These are phyloP conservation scores for Drosophila arizonae DNA, from an alignment of 1,140 invertebrate genomes.

Conservation along the genomic window DNA sequence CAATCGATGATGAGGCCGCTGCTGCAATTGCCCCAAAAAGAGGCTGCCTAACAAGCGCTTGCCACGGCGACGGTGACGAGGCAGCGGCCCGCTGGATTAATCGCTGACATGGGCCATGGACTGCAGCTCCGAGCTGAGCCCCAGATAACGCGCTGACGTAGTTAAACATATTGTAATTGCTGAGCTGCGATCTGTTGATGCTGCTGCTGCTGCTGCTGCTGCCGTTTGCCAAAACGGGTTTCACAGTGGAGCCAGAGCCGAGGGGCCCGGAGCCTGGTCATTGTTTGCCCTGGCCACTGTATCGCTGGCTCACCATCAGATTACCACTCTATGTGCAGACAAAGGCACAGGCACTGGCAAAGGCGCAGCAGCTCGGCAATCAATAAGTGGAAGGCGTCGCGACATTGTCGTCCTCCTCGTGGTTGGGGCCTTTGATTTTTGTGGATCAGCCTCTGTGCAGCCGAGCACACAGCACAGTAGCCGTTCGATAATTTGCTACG, in stretches of 20 bases:
- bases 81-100: constrained; percentile 71
- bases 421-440: constrained; percentile 70
- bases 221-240: constrained; percentile 19
- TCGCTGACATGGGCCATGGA: constrained; percentile 70
- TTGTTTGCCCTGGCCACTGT: constrained; percentile 59
- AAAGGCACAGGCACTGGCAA: constrained; percentile 32
- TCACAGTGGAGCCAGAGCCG: not conserved
- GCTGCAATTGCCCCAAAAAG: constrained; percentile 47
- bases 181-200: constrained; percentile 46
- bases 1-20: constrained; percentile 73
- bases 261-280: constrained; percentile 47
- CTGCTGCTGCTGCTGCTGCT: constrained; percentile 20
- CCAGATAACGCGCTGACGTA: constrained; percentile 76
- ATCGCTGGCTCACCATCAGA: constrained; percentile 77
- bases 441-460: constrained; percentile 58
- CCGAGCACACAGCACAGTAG: constrained; percentile 62
- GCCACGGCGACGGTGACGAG: constrained; percentile 69
- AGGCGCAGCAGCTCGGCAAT: constrained; percentile 42
- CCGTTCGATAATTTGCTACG: constrained; percentile 82
- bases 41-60: constrained; percentile 57
- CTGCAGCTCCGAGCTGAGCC: constrained; percentile 27
- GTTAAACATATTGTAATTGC: constrained; percentile 83
- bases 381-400: constrained; percentile 77
- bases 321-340: constrained; percentile 79
- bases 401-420: constrained; percentile 50